Evolutionary conservation across 2,888 invertebrate genomes (phyloP).

Genomic region (Cremastobaeus sp.): DNA sequence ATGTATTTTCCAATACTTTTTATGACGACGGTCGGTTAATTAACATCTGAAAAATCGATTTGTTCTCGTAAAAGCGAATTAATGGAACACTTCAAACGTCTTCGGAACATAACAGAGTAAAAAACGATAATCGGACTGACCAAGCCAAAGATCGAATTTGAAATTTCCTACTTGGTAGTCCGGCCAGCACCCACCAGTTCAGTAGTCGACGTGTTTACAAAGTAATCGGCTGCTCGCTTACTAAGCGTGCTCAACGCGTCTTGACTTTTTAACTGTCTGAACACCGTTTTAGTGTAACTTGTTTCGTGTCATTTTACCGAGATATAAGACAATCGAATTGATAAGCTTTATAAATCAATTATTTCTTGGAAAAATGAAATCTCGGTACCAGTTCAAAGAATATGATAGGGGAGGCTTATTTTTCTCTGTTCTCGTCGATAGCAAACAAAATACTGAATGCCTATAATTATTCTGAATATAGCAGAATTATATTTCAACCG

Average conservation of each 20-base stretch:
- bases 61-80: conserved; percentile 34
- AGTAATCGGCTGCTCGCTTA: conserved; percentile 57
- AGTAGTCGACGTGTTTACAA: conserved; percentile 57
- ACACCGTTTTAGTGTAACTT: conserved; percentile 38
- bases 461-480: too few species aligned
- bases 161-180: conserved; percentile 58
- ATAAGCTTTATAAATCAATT: conserved; percentile 22
- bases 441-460: too few species aligned
- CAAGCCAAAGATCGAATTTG: conserved; percentile 56
- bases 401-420: too few species aligned
- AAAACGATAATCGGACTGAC: conserved; percentile 55
- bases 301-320: conserved; percentile 36
- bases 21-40: too few species aligned
- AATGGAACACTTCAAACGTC: conserved; percentile 46
- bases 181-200: conserved; percentile 59
- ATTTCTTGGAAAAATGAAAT: too few species aligned
- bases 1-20: too few species aligned
- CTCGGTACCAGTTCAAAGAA: too few species aligned
- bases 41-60: too few species aligned
- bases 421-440: too few species aligned
- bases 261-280: conserved; percentile 55
- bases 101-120: conserved; percentile 25
- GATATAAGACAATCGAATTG: conserved; percentile 40
- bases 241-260: conserved; percentile 54
- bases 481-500: too few species aligned